Conservation (phyloP, 2,797 vertebrate genomes). For the Propithecus perrieri region DNA sequence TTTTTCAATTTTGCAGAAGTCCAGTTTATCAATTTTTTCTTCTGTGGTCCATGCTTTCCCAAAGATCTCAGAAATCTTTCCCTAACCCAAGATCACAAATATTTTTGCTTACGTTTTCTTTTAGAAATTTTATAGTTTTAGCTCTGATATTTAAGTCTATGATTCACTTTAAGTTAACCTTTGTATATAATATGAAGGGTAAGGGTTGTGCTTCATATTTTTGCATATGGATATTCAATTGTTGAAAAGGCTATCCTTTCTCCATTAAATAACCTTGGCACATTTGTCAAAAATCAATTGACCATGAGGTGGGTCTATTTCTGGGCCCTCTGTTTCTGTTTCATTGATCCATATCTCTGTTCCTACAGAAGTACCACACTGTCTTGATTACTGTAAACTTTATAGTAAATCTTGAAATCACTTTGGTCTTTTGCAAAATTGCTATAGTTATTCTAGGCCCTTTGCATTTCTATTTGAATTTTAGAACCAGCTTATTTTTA, state of each 20-base stretch:
- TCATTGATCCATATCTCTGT: background rate
- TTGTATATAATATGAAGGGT: background rate
- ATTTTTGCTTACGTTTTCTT: background rate
- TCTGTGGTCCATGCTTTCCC: background rate
- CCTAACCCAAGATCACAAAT: background rate
- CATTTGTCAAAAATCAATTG: background rate
- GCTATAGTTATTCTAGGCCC: background rate
- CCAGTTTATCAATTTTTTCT: background rate
- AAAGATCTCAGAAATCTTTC: background rate
- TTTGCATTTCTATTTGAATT: constrained; percentile 18
- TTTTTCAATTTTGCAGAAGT: background rate
- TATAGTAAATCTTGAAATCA: background rate
- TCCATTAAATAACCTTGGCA: background rate
- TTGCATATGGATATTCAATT: background rate
- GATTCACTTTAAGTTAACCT: background rate
- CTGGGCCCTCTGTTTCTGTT: background rate
- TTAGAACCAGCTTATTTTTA: background rate
- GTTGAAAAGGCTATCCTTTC: background rate
- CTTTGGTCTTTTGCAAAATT: background rate
- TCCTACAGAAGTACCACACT: background rate
- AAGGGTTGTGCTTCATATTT: background rate
- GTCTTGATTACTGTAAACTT: background rate
- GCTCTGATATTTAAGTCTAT: background rate
- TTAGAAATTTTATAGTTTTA: background rate
- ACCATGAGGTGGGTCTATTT: background rate